Evolutionary conservation across 92 coral and sea anemone species (phyloP).

Genomic region (Epizoanthus ramosus): DNA sequence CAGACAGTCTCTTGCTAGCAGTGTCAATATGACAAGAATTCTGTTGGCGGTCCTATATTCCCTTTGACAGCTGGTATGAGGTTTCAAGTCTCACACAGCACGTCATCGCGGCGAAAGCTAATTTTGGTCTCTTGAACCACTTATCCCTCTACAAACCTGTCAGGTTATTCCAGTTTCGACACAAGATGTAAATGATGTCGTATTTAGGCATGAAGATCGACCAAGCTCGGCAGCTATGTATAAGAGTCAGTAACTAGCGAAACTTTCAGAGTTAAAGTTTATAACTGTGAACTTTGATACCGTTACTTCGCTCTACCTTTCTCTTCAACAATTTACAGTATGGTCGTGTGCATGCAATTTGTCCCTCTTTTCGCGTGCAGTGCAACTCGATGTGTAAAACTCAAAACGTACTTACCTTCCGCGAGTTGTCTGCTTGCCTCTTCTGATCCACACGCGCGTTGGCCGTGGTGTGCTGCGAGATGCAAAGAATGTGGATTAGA

Average conservation of each 20-base stretch:
- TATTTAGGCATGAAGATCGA: not conserved
- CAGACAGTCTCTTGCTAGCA: not conserved
- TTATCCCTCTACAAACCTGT: not conserved
- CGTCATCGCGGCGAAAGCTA: not conserved
- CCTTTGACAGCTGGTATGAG: not conserved
- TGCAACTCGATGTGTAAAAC: not conserved
- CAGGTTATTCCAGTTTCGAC: not conserved
- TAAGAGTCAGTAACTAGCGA: not conserved
- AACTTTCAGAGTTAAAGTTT: not conserved
- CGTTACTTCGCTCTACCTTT: too few relatives aligned
- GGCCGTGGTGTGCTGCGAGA: not conserved
- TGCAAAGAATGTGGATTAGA: conserved; percentile 3
- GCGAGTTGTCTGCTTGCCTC: not conserved
- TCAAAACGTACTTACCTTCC: not conserved
- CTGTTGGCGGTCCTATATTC: not conserved
- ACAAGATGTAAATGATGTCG: not conserved
- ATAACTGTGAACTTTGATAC: too few relatives aligned
- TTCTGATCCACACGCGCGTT: not conserved
- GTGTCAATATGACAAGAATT: not conserved
- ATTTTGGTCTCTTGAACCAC: not conserved
- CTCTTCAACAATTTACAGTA: not conserved
- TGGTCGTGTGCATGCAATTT: not conserved
- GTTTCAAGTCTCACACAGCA: too few relatives aligned
- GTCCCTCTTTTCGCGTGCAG: not conserved
- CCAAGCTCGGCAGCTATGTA: not conserved